phyloP scores from a whole-genome alignment of 2,888 invertebrate species.

The Lepidocyrtoides sp. region DNA sequence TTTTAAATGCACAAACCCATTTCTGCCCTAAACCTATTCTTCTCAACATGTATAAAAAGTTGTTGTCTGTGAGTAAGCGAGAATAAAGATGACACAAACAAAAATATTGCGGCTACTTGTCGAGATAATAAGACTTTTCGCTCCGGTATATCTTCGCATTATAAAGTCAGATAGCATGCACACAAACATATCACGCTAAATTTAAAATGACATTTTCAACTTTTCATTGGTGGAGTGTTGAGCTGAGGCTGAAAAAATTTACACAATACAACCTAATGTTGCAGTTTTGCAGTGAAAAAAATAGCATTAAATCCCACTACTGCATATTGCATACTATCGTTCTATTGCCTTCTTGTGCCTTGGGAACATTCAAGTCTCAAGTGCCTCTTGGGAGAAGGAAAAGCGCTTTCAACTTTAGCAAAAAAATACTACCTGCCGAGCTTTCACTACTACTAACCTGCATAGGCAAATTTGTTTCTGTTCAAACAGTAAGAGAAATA shows the following conservation, averaged over 20 bases:
- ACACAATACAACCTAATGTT: not conserved
- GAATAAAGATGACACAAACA: not conserved
- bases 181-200: not conserved
- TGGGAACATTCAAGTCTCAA: not conserved
- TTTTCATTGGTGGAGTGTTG: not conserved
- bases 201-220: not conserved
- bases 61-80: not conserved
- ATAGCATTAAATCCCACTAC: not conserved
- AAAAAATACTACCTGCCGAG: not conserved
- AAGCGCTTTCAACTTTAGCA: not conserved
- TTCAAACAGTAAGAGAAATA: not conserved
- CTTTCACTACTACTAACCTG: not conserved
- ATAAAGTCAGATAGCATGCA: too few relatives aligned
- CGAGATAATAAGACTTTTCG: too few relatives aligned
- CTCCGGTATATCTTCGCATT: not conserved
- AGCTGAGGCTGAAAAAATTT: not conserved
- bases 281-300: not conserved
- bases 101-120: too few relatives aligned
- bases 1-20: conserved; percentile 5
- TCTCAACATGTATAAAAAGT: not conserved
- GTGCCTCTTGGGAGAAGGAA: conserved; percentile 8
- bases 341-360: not conserved
- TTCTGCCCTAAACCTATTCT: not conserved
- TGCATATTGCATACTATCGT: not conserved
- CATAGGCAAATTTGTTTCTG: conserved; percentile 27